These are phyloP conservation scores for Eubasilissa regina DNA, from an alignment of 1,140 invertebrate genomes.

Conservation along the genomic window DNA sequence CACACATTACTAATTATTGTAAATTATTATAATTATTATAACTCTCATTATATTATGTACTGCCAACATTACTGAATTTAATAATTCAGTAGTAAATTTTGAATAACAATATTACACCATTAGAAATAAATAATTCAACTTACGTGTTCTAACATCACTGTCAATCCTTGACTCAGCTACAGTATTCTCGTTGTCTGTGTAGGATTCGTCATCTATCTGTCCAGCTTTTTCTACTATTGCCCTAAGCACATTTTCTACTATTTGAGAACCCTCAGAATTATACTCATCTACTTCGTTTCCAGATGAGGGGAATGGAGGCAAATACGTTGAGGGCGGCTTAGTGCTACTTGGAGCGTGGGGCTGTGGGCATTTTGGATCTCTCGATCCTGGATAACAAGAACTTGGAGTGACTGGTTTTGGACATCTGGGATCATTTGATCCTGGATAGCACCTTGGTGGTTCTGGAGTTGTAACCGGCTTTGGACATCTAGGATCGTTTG, in stretches of 20 bases:
- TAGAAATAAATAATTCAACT: not conserved
- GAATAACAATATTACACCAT: conserved; percentile 10
- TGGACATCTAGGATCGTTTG: conserved; percentile 64
- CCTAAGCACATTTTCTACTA: conserved; percentile 33
- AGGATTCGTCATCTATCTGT: conserved; percentile 16
- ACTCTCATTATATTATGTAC: not conserved
- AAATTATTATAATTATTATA: no score
- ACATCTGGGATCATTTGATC: conserved; percentile 65
- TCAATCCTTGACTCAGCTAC: conserved; percentile 39
- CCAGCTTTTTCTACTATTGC: not conserved
- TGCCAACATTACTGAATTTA: no score
- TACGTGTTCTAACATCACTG: conserved; percentile 18
- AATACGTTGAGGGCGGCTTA: conserved; percentile 72
- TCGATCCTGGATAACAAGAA: conserved; percentile 74
- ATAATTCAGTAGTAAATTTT: no score
- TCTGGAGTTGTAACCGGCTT: conserved; percentile 58
- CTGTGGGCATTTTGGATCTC: conserved; percentile 75
- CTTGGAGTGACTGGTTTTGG: conserved; percentile 66
- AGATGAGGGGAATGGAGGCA: conserved; percentile 68
- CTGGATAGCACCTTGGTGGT: conserved; percentile 65
- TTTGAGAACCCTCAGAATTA: conserved; percentile 57
- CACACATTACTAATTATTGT: no score
- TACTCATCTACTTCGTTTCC: conserved; percentile 64
- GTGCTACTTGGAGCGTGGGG: conserved; percentile 71
- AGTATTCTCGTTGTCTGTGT: conserved; percentile 40